These are phyloP conservation scores for Myzus persicae DNA, from an alignment of 1,140 invertebrate species.

Conservation along the genomic window DNA sequence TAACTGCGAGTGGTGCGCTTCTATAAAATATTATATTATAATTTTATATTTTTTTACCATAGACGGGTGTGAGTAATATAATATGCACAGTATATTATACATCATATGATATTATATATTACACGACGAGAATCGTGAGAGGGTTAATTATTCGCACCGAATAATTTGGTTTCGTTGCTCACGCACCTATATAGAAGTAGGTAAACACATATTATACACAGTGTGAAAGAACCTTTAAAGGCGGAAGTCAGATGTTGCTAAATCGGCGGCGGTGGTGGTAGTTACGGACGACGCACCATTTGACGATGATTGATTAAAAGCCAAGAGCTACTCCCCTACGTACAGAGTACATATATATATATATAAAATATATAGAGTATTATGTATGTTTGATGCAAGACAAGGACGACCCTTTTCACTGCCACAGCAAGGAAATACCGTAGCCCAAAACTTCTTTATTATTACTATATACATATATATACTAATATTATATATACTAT, in stretches of 20 bases:
- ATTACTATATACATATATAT: constrained; percentile 8
- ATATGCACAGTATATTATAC: background rate
- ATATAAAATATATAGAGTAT: background rate
- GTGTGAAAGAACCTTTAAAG: background rate
- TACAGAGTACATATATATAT: background rate
- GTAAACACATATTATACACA: background rate
- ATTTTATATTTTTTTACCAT: background rate
- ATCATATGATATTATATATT: no score
- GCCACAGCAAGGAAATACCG: background rate
- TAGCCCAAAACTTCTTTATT: constrained; percentile 32
- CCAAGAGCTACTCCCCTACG: background rate
- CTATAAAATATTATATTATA: background rate
- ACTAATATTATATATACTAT: no score
- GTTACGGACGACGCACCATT: background rate
- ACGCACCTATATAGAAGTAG: background rate
- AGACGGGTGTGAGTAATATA: background rate
- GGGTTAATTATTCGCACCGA: background rate
- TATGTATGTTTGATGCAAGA: background rate
- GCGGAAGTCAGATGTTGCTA: constrained; percentile 32
- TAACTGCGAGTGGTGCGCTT: background rate
- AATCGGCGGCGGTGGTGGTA: background rate
- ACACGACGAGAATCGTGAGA: background rate
- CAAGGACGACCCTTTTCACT: constrained; percentile 31
- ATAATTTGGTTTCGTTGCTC: background rate
- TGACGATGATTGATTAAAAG: constrained; percentile 57